phyloP scores from a whole-genome alignment of 2,113 vertebrate species.

The Pogonocichla stellata region DNA sequence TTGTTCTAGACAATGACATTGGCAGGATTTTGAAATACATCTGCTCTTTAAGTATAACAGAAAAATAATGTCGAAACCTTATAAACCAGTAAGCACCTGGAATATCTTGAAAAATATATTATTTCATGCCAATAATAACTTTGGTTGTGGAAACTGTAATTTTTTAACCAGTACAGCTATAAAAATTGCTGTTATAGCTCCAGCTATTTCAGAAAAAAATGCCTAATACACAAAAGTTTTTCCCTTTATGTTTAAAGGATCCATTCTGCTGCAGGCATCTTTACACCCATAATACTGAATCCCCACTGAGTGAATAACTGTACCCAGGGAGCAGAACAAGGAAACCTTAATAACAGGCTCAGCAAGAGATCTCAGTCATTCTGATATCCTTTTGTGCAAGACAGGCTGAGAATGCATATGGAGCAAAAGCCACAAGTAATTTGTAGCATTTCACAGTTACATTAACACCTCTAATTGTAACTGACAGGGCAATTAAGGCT shows the following conservation, averaged over 20 bases:
- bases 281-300: not conserved
- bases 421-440: slow-evolving; percentile 49
- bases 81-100: not conserved
- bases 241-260: not conserved
- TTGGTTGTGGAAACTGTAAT: not conserved
- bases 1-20: not conserved
- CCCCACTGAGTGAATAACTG: not conserved
- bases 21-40: not conserved
- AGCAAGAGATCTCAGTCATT: slow-evolving; percentile 34
- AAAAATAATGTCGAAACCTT: not conserved
- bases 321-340: not conserved
- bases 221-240: not conserved
- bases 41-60: not conserved
- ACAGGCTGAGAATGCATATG: not conserved
- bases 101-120: not conserved
- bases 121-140: not conserved
- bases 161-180: not conserved
- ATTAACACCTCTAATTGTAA: slow-evolving; percentile 64
- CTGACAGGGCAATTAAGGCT: slow-evolving; percentile 51
- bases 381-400: not conserved
- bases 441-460: slow-evolving; percentile 51
- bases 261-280: not conserved
- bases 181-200: not conserved
- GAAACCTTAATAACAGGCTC: slow-evolving; percentile 32
- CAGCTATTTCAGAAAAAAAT: not conserved